Conservation (phyloP, 2,113 vertebrate genomes). For the Tinamus guttatus region DNA sequence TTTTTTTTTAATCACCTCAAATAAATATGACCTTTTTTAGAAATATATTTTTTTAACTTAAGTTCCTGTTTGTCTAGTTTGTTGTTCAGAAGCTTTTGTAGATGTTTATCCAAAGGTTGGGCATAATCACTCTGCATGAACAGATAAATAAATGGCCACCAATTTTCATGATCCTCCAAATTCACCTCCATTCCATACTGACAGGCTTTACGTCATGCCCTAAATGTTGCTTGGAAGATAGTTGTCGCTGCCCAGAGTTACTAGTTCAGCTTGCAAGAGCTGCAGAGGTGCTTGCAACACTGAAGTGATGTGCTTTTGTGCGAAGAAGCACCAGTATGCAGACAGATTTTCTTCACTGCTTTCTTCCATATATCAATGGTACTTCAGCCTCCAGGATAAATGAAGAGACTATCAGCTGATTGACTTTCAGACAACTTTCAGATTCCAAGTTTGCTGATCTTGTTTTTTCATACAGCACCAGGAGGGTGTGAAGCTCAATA, state of each 20-base stretch:
- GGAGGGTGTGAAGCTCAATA: neutral
- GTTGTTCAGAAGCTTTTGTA: conserved; percentile 8
- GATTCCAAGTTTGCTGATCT: neutral
- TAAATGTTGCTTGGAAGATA: neutral
- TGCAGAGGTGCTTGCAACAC: neutral
- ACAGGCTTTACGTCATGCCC: accelerated
- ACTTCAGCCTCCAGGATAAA: neutral
- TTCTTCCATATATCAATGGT: neutral
- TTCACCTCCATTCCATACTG: neutral
- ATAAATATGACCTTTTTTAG: conserved; percentile 23
- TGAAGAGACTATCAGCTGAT: neutral
- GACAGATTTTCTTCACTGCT: neutral
- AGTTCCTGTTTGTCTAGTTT: neutral
- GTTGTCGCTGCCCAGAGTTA: neutral
- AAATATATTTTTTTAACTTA: neutral
- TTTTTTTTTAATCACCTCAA: conserved; percentile 36
- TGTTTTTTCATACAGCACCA: accelerated
- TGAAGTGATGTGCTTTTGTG: neutral
- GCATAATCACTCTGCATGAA: neutral
- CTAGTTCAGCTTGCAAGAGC: neutral
- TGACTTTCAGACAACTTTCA: neutral
- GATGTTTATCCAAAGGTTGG: neutral
- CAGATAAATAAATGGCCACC: neutral
- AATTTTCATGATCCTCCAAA: neutral
- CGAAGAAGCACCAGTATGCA: neutral